Base-by-base conservation (phyloP, 2,888 invertebrate species). In the Endotricha flammealis region DNA sequence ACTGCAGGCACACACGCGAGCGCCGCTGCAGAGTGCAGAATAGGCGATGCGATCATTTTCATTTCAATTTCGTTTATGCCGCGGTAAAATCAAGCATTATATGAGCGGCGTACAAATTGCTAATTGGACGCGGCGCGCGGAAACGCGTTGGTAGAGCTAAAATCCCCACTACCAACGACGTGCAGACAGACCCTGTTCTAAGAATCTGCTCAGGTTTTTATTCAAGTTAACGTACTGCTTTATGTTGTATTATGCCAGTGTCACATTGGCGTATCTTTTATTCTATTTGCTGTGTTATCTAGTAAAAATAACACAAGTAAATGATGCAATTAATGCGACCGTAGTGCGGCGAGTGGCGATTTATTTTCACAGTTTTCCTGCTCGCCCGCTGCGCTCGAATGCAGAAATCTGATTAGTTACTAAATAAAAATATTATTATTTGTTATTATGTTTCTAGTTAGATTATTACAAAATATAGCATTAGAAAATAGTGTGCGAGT, bases 11-110 rank as follows among this genome's bases (percentile, higher is more conserved):
- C 44, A 29, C 46, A 32, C 46, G 31, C 43, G 36, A 46, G 53
- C 44, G 61, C 68, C 74, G 67, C 72, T 75, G 77, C 79, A 75
- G 55, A 67, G 64, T 63, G 75, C 77, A 72, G 65, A 73, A 76
- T 75, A 76, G 65, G 65, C 68, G 62, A 60, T 47, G 52, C 66
- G 73, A 71, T 72, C 56, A 75, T 73, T 76, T 77, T 75, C 65
- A 80, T 79, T 82, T 81, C 72, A 70, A 77, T 80, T 82, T 80
- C 78, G 59, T 78, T 78, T 72, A 57, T 50, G 71, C 67, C 20
- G n/a, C 20, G 20, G 20, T 20, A 20, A 20, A 20, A 20, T 20
- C 20, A 43, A 48, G 45, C 48, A 29, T 20, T 28, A 20, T 20
- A 6, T 20, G 20, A 20, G n/a, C 20, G 6, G 20, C 20, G 20